Conservation (phyloP, 2,888 invertebrate genomes). For the Liodrosophila aerea region DNA sequence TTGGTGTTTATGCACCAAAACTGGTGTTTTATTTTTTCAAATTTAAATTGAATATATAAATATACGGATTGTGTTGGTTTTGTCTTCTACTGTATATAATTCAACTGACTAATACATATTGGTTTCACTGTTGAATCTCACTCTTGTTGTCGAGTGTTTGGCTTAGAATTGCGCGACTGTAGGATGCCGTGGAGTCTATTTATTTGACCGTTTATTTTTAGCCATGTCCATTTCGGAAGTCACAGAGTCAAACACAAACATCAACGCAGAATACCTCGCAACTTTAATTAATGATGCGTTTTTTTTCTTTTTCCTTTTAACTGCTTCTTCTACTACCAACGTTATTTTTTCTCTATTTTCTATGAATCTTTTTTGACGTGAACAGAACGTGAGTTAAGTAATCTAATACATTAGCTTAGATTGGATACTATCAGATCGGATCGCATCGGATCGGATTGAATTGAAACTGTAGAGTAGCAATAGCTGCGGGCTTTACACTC, state of each 20-base stretch:
- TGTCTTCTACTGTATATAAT: no score
- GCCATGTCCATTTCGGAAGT: constrained; percentile 70
- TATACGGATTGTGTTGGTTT: no score
- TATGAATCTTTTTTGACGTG: background rate
- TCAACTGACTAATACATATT: no score
- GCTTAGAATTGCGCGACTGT: constrained; percentile 34
- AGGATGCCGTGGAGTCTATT: constrained; percentile 54
- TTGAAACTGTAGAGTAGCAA: constrained; percentile 9
- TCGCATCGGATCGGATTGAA: constrained; percentile 8
- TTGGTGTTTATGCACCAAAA: no score
- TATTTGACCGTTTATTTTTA: constrained; percentile 64
- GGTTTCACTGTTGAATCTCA: background rate
- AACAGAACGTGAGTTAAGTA: constrained; percentile 40
- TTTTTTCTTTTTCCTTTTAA: constrained; percentile 15
- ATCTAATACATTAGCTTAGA: constrained; percentile 9
- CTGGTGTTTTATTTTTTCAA: no score
- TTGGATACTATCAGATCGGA: constrained; percentile 2
- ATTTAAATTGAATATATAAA: no score
- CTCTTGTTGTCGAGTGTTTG: constrained; percentile 7
- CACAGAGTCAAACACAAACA: constrained; percentile 26
- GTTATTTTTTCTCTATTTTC: background rate
- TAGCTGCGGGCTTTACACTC: constrained; percentile 28
- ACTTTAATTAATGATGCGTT: constrained; percentile 70
- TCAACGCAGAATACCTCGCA: constrained; percentile 32
- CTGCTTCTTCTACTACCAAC: constrained; percentile 1